Conservation (phyloP, 1,140 invertebrate genomes). For the Varroa destructor region DNA sequence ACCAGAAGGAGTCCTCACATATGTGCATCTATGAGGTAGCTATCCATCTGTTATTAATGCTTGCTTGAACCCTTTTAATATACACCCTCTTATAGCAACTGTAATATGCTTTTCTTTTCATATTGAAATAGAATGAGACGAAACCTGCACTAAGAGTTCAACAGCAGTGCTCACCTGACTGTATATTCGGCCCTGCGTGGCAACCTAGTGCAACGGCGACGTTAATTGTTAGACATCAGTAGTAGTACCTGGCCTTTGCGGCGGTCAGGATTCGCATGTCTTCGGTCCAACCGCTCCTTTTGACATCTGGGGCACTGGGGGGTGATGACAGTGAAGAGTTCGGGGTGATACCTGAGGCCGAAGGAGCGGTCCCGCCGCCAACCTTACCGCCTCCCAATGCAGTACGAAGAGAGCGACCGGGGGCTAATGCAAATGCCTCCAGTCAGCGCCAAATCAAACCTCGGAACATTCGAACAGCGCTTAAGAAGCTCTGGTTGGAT, state of each 20-base stretch:
- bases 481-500: constrained; percentile 23
- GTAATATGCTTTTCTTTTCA: too few relatives aligned
- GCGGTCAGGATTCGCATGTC: not conserved
- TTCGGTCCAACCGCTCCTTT: constrained; percentile 14
- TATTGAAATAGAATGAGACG: not conserved
- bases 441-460: constrained; percentile 13
- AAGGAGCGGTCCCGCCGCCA: not conserved
- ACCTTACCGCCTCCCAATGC: not conserved
- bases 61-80: too few relatives aligned
- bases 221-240: not conserved
- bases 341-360: constrained; percentile 15
- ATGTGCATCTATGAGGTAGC: too few relatives aligned
- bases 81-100: too few relatives aligned
- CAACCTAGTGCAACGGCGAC: not conserved
- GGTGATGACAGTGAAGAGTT: not conserved
- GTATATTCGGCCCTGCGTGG: not conserved
- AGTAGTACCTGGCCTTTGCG: not conserved
- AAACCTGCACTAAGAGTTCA: not conserved
- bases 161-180: not conserved
- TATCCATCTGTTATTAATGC: too few relatives aligned
- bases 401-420: not conserved
- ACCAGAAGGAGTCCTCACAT: too few relatives aligned
- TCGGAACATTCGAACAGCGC: not conserved
- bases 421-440: not conserved
- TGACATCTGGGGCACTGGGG: not conserved